Evolutionary conservation across 2,888 invertebrate genomes (phyloP).

Genomic region (Lomographa bimaculata): DNA sequence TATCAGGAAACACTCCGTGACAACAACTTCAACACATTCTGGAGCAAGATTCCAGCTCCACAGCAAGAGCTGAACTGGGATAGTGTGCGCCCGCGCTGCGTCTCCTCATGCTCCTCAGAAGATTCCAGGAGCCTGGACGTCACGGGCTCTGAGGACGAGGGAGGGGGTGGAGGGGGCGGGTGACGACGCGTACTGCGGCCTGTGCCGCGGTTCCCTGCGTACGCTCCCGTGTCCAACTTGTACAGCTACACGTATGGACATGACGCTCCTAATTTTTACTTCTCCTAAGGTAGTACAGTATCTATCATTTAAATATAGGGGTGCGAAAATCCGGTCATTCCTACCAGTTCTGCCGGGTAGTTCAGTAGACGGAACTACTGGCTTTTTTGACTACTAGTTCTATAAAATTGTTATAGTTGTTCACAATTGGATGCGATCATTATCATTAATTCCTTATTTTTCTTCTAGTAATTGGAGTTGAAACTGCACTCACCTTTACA

Average conservation of each 20-base stretch:
- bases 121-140: constrained; percentile 78
- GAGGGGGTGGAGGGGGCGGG: constrained; percentile 61
- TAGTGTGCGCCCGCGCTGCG: constrained; percentile 55
- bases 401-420: too few species aligned
- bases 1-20: constrained; percentile 70
- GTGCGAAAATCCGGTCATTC: too few species aligned
- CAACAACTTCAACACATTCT: constrained; percentile 72
- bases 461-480: too few species aligned
- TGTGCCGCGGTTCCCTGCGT: constrained; percentile 76
- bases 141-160: constrained; percentile 80
- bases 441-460: too few species aligned
- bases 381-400: too few species aligned
- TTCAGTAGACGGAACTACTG: too few species aligned
- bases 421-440: too few species aligned
- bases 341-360: too few species aligned
- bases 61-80: constrained; percentile 67
- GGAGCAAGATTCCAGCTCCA: constrained; percentile 72
- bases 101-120: constrained; percentile 73
- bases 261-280: constrained; percentile 61
- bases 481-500: too few species aligned
- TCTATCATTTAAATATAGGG: too few species aligned
- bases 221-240: constrained; percentile 48
- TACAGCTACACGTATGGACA: constrained; percentile 63
- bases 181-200: constrained; percentile 80
- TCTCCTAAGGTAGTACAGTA: constrained; percentile 48